Base-by-base conservation (phyloP, 2,888 invertebrate genomes). In the Rhogogaster chlorosoma region DNA sequence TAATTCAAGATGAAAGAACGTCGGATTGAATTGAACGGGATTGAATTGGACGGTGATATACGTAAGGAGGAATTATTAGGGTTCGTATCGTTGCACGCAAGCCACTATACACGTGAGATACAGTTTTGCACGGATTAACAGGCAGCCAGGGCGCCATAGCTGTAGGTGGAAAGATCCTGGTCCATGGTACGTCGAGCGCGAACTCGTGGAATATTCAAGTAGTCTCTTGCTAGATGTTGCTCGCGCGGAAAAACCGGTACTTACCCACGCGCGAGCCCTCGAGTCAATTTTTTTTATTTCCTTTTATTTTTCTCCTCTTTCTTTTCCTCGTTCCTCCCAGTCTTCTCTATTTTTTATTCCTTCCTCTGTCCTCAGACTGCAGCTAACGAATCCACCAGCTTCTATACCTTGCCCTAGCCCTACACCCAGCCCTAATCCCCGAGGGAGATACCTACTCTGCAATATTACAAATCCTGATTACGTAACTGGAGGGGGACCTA, bases 171-270 rank as follows among this genome's bases (percentile, higher is more conserved):
- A 77, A 77, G 77, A 77, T 77, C 77, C 77, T 26, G 77, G 15
- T 22, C 22, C 45, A 38, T 22, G 73, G 49, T 49, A 53, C 77
- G 49, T 49, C 77, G 77, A 49, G 77, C 18, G 49, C 26, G 53
- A 77, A 77, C 77, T 53, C 49, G 77, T 77, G 77, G 77, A 77
- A 77, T 77, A 77, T 77, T 77, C 77, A 77, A 77, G 77, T 77
- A 77, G 45, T 77, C 77, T 77, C 77, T 49, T 49, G 32, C 49
- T 49, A 29, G 18, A 77, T 38, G 75, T n/a, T n/a, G 77, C 45
- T 32, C 45, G 77, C 29, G 26, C 18, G 77, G 38, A 80, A 80
- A 80, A 80, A 57, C 38, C 61, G 78, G 77, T 49, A 77, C 77
- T 77, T 77, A 53, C 29, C 49, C 77, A 77, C 77, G 77, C 77